Evolutionary conservation across 2,797 vertebrate genomes (phyloP).

Genomic region (Nannoperca obscura): DNA sequence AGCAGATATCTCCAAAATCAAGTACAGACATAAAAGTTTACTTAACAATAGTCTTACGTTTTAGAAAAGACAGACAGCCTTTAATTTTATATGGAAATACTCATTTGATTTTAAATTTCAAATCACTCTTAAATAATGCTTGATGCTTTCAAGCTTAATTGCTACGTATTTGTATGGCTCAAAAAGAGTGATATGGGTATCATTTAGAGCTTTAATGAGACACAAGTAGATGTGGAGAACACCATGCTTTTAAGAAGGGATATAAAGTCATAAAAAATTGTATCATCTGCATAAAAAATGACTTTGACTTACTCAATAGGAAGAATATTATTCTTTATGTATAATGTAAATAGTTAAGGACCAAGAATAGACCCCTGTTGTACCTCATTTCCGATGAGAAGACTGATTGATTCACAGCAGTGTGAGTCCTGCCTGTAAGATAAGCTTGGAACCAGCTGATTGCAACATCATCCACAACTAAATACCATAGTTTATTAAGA

Average conservation of each 20-base stretch:
- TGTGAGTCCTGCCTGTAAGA: not conserved
- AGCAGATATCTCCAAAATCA: not conserved
- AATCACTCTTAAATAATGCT: too few species aligned
- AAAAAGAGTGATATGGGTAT: not conserved
- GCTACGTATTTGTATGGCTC: not conserved
- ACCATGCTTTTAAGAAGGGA: not conserved
- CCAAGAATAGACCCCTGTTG: not conserved
- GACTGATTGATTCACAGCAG: not conserved
- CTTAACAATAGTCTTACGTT: not conserved
- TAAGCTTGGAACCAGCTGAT: not conserved
- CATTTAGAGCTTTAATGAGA: not conserved
- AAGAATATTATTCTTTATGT: not conserved
- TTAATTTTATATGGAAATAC: not conserved
- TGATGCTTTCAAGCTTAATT: conserved; percentile 4
- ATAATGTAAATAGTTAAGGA: not conserved
- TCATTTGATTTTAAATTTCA: not conserved
- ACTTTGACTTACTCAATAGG: not conserved
- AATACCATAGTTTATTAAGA: not conserved
- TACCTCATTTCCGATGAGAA: not conserved
- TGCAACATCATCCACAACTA: not conserved
- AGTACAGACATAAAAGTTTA: not conserved
- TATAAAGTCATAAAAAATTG: not conserved
- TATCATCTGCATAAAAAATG: not conserved
- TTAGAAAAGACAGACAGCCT: not conserved
- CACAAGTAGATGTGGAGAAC: not conserved